A percentile compares a stretch with the other conserved stretches of the same genome.
Evolutionary conservation across 2,113 vertebrate genomes (phyloP).

Genomic region (Globicephala melas): DNA sequence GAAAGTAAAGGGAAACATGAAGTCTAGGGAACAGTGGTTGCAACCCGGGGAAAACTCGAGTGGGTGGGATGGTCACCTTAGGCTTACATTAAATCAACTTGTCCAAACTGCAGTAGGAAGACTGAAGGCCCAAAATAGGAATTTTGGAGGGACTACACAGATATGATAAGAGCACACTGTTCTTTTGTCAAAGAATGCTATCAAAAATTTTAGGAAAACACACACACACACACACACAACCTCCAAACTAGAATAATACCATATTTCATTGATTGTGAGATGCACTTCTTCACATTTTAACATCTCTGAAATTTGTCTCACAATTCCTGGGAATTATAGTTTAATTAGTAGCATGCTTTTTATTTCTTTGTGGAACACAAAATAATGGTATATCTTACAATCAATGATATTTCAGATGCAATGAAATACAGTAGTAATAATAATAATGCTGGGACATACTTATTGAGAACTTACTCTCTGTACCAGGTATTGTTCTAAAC

Average conservation of each 20-base stretch:
- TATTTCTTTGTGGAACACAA: conserved; percentile 11
- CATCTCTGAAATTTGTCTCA: not conserved
- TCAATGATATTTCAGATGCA: not conserved
- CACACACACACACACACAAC: not conserved
- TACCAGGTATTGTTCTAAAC: not conserved
- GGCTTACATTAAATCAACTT: not conserved
- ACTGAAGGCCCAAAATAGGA: not conserved
- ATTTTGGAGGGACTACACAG: not conserved
- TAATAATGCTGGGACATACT: not conserved
- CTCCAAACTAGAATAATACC: not conserved
- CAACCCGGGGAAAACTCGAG: not conserved
- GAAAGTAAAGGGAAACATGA: not conserved
- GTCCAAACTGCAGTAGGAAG: not conserved
- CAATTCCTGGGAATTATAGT: not conserved
- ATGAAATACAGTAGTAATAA: not conserved
- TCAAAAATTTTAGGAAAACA: not conserved
- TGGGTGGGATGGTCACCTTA: not conserved
- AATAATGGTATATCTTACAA: not conserved
- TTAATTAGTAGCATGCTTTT: not conserved
- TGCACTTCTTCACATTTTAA: not conserved
- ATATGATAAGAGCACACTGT: not conserved
- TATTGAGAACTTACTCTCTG: not conserved
- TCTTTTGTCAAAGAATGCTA: not conserved
- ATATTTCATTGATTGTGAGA: not conserved
- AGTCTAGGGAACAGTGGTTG: not conserved